Conservation (phyloP, 35 echinoderm and acorn worm species). For the Stichopus chloronotus region DNA sequence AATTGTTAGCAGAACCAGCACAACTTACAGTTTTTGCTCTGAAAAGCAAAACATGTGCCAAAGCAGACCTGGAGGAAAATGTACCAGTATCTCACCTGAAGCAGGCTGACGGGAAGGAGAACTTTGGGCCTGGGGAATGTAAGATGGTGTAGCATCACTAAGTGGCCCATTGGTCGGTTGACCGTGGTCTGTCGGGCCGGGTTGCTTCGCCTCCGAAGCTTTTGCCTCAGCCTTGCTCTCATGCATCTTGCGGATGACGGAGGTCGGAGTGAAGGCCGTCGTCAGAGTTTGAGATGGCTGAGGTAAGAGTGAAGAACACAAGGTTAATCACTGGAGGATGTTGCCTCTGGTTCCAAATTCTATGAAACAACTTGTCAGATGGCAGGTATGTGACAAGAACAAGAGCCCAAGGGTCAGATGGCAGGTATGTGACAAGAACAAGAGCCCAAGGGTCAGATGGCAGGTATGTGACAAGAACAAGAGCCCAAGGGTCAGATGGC, state of each 20-base stretch:
- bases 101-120: not conserved
- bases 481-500: too few relatives aligned
- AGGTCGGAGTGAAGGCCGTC: slow-evolving; percentile 92
- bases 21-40: too few relatives aligned
- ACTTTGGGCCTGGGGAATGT: slow-evolving; percentile 25
- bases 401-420: too few relatives aligned
- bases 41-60: too few relatives aligned
- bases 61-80: too few relatives aligned
- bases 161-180: not conserved
- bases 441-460: too few relatives aligned
- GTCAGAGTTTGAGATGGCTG: slow-evolving; percentile 36
- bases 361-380: too few relatives aligned
- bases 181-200: not conserved
- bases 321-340: not conserved
- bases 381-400: too few relatives aligned
- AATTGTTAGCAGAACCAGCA: too few relatives aligned
- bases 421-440: too few relatives aligned
- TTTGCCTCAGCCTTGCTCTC: slow-evolving; percentile 95
- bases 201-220: slow-evolving; percentile 21
- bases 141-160: not conserved
- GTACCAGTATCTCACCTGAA: not conserved
- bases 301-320: not conserved
- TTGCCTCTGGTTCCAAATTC: too few relatives aligned
- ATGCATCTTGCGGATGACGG: slow-evolving; percentile 95
- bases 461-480: too few relatives aligned